Evolutionary conservation across 1,140 invertebrate genomes (phyloP), one percentile per base, ranked within the genome.

Genomic region (Brachionus sp.): DNA sequence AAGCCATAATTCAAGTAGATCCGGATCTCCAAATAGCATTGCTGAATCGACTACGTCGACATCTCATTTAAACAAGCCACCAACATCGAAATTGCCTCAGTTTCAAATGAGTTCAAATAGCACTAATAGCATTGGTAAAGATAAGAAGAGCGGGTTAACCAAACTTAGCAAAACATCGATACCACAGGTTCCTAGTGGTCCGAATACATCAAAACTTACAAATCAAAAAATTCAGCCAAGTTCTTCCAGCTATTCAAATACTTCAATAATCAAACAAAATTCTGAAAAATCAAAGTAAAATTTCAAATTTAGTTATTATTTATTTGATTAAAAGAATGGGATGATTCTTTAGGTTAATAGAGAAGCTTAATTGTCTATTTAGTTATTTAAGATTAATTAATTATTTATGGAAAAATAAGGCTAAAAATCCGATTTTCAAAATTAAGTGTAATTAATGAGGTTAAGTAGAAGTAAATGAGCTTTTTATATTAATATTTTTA

Each of bases 1-100:
- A 70, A 70, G 66, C n/a, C 39, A 70, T 39, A 70, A 70, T 70
- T 70, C 66, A 37, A 70, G 66, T 39, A 70, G 66, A 70, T 70
- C 66, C 35, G 66, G 35, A 7, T 70, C 66, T 16, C 66, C 66
- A 39, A 70, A n/a, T 39, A 70, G 66, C 37, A 70, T 39, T 39
- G 66, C 66, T 12, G 66, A 70, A 16, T 70, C 66, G 16, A 70
- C 33, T 70, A 70, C 64, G 29, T 66, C 64, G 64, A 13, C 64
- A 37, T 33, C 66, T 19, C 66, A 70, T 16, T 37, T 70, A 42
- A 70, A 16, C 37, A 70, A 70, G 16, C 66, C 37, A 39, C 5
- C 66, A 39, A 70, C 33, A 39, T 39, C 33, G 7, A 70, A 70
- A 39, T 16, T 70, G n/a, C 66, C 66, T 70, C 66, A 70, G 37